Conservation (phyloP, 2,888 invertebrate species). For the Cyclophora punctaria region DNA sequence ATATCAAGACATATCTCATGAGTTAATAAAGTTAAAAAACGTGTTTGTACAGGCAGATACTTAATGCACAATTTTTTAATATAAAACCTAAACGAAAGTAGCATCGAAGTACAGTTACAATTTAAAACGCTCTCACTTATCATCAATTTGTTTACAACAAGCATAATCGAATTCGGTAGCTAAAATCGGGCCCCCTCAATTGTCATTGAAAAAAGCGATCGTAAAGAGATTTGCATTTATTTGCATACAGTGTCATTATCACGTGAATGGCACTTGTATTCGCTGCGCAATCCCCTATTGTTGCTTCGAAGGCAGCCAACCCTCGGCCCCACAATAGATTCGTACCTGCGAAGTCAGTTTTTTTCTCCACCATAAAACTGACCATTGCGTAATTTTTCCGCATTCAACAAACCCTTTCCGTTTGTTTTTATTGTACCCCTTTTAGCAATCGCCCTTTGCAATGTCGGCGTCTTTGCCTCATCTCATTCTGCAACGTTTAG, state of each 20-base stretch:
- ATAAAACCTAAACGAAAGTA: no score
- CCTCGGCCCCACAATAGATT: constrained; percentile 40
- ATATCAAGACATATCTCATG: no score
- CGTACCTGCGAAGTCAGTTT: constrained; percentile 65
- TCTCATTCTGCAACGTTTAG: constrained; percentile 60
- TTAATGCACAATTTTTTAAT: no score
- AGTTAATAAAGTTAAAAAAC: no score
- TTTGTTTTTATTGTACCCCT: constrained; percentile 67
- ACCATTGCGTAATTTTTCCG: constrained; percentile 71
- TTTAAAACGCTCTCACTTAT: constrained; percentile 1
- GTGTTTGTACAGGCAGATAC: no score
- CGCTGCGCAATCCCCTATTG: constrained; percentile 32
- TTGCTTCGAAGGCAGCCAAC: constrained; percentile 20
- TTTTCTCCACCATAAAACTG: constrained; percentile 53
- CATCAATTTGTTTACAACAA: constrained; percentile 44
- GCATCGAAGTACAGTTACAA: no score
- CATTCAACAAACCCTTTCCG: constrained; percentile 73
- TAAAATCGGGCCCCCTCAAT: constrained; percentile 31
- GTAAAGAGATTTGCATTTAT: constrained; percentile 58
- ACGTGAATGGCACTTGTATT: constrained; percentile 46
- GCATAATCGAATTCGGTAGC: constrained; percentile 55
- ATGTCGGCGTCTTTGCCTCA: constrained; percentile 64
- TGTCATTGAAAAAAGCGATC: constrained; percentile 34
- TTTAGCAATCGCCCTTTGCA: constrained; percentile 32
- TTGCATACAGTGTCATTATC: constrained; percentile 59